These are phyloP conservation scores for Protonibea diacanthus DNA, from an alignment of 2,797 vertebrate genomes.

Conservation along the genomic window DNA sequence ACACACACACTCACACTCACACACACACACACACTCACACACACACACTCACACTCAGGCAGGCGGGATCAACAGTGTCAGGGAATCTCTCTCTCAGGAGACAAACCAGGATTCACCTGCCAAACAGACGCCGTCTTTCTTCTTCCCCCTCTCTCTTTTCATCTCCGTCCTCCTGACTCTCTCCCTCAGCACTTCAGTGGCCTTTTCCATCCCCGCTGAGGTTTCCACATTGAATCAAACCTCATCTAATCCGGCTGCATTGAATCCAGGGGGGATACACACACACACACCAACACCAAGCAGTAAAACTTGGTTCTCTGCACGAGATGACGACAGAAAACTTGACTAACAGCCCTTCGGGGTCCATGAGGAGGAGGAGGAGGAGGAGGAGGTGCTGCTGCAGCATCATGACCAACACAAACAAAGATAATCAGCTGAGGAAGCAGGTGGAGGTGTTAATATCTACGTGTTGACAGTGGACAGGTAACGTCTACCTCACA, in stretches of 20 bases:
- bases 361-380: neutral
- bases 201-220: constrained; percentile 42
- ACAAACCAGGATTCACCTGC: constrained; percentile 23
- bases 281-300: neutral
- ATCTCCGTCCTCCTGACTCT: constrained; percentile 26
- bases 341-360: constrained; percentile 22
- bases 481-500: neutral
- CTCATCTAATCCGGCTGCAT: constrained; percentile 26
- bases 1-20: constrained; percentile 1
- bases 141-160: constrained; percentile 9
- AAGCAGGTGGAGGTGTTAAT: constrained; percentile 12
- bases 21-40: neutral
- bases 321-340: constrained; percentile 20
- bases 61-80: constrained; percentile 17
- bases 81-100: constrained; percentile 38
- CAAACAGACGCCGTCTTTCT: constrained; percentile 23
- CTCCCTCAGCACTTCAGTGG: constrained; percentile 27
- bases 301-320: constrained; percentile 35
- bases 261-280: constrained; percentile 12
- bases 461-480: neutral
- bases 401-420: constrained; percentile 24
- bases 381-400: neutral
- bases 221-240: constrained; percentile 47
- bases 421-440: constrained; percentile 37
- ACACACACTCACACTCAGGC: neutral